Conservation (phyloP, 2,888 invertebrate species). For the Eristalis tenax region DNA sequence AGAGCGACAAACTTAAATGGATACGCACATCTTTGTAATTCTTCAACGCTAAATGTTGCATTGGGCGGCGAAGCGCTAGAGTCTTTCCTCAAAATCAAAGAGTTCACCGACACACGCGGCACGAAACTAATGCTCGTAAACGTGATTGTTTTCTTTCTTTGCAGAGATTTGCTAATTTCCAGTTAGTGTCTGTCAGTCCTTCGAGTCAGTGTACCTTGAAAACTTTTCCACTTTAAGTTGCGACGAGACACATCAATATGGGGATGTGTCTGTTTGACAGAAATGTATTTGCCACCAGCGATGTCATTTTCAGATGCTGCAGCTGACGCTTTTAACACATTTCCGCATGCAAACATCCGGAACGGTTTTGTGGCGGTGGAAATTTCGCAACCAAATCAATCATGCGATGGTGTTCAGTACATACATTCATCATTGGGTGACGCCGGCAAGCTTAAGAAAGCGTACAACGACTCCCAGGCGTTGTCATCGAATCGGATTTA, state of each 20-base stretch:
- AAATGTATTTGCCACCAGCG: not conserved
- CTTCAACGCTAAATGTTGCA: not conserved
- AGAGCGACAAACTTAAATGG: not conserved
- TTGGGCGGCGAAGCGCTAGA: not conserved
- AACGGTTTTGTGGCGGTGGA: not conserved
- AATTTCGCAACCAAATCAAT: slow-evolving; percentile 8
- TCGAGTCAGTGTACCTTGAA: no score
- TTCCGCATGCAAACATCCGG: slow-evolving; percentile 32
- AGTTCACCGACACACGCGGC: not conserved
- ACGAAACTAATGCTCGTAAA: not conserved
- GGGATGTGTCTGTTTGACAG: not conserved
- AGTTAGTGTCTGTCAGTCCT: not conserved
- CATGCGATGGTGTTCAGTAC: slow-evolving; percentile 2
- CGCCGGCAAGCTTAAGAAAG: not conserved
- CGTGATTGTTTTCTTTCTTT: not conserved
- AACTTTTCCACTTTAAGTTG: not conserved
- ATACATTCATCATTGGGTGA: not conserved
- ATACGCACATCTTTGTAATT: not conserved
- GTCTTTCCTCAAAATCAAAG: not conserved
- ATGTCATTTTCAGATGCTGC: not conserved
- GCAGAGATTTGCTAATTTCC: not conserved
- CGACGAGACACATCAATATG: not conserved
- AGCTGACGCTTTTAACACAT: slow-evolving; percentile 9
- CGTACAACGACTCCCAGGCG: not conserved
- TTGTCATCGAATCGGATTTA: not conserved